Conservation (phyloP, 2,797 vertebrate species). For the Chelonia mydas region DNA sequence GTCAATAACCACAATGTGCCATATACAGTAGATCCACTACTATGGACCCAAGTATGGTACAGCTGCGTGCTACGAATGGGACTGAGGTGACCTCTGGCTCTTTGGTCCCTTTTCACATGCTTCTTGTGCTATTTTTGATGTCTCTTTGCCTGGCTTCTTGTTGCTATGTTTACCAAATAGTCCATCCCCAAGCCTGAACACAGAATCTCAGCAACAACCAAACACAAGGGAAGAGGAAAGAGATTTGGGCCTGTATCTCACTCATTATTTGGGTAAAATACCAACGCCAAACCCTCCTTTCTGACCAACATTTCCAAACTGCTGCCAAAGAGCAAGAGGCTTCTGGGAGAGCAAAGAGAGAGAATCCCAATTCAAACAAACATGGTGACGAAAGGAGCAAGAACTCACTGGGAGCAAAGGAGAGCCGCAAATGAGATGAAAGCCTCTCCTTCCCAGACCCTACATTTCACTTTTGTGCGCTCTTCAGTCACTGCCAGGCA, state of each 20-base stretch:
- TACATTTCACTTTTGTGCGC: fast-evolving
- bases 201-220: not conserved
- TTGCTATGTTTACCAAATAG: fast-evolving
- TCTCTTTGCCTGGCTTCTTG: not conserved
- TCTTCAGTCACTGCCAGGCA: not conserved
- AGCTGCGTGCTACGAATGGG: not conserved
- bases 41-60: not conserved
- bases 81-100: not conserved
- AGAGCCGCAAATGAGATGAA: not conserved
- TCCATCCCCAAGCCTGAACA: fast-evolving
- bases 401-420: not conserved
- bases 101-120: fast-evolving
- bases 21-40: fast-evolving
- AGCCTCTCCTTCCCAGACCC: not conserved
- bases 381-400: not conserved
- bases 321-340: conserved; percentile 58
- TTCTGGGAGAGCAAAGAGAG: conserved; percentile 49
- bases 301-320: not conserved
- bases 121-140: fast-evolving
- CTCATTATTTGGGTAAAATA: conserved; percentile 13
- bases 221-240: not conserved
- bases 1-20: fast-evolving
- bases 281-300: conserved; percentile 28
- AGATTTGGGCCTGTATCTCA: not conserved
- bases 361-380: conserved; percentile 4